Percentiles rank a stretch among this genome's conserved stretches.
These are phyloP conservation scores for Craseonycteris thonglongyai DNA, from an alignment of 2,113 vertebrate genomes.

Conservation along the genomic window DNA sequence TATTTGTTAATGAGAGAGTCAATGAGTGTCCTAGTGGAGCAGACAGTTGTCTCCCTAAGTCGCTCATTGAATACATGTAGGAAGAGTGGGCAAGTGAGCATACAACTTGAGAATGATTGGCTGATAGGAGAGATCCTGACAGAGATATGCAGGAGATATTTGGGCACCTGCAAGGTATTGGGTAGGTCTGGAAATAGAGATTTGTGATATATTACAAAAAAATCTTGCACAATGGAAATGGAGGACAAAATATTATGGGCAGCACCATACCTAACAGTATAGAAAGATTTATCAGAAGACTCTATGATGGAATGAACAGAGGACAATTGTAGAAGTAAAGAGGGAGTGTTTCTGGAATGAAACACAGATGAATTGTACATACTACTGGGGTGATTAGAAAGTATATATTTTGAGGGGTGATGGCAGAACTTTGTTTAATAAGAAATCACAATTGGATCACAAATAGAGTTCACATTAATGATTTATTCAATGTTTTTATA, in stretches of 20 bases:
- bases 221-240: rapidly evolving
- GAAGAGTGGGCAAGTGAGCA: not conserved
- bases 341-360: not conserved
- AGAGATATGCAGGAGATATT: not conserved
- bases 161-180: rapidly evolving
- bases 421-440: not conserved
- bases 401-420: too few species aligned
- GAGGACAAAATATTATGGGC: not conserved
- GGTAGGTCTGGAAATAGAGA: not conserved
- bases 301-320: too few species aligned
- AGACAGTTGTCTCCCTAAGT: not conserved
- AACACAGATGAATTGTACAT: rapidly evolving
- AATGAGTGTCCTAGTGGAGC: rapidly evolving
- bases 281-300: not conserved
- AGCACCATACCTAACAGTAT: not conserved
- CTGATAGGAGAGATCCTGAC: not conserved
- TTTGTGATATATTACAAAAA: not conserved
- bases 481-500: not conserved
- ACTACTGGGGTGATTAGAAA: not conserved
- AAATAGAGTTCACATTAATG: not conserved
- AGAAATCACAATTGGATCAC: not conserved
- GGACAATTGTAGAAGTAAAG: not conserved
- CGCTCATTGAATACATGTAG: not conserved
- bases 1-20: not conserved
- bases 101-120: rapidly evolving